A percentile compares a stretch with the other conserved stretches of the same genome.
phyloP scores from a whole-genome alignment of 2,888 invertebrate species.

The Aricia artaxerxes region DNA sequence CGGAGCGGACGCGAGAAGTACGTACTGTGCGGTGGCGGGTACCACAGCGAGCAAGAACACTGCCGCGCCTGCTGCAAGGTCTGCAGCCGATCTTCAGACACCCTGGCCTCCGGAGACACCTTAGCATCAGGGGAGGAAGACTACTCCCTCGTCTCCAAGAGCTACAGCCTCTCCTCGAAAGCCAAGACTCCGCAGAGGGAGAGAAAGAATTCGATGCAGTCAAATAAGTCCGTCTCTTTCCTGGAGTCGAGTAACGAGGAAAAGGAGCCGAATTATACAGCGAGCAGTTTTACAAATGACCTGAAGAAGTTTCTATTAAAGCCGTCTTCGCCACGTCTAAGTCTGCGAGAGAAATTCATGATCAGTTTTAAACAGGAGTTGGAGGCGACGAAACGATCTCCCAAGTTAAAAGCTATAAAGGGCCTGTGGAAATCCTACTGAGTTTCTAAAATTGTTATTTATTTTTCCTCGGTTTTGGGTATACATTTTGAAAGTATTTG shows the following conservation, averaged over 20 bases:
- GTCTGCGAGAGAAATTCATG: constrained; percentile 72
- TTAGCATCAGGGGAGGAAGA: constrained; percentile 68
- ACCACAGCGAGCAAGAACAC: constrained; percentile 66
- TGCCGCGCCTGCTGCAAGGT: constrained; percentile 66
- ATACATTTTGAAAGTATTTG: background rate
- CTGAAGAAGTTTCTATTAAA: constrained; percentile 72
- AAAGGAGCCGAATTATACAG: constrained; percentile 75
- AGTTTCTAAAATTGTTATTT: constrained; percentile 37
- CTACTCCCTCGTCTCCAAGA: constrained; percentile 63
- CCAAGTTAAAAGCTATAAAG: constrained; percentile 73
- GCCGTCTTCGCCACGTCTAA: constrained; percentile 68
- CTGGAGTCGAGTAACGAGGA: constrained; percentile 67
- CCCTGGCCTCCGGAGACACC: constrained; percentile 66
- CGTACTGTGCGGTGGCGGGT: constrained; percentile 65
- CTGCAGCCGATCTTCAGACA: constrained; percentile 67
- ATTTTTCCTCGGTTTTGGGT: constrained; percentile 37
- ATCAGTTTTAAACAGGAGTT: constrained; percentile 74
- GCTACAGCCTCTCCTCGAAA: constrained; percentile 58
- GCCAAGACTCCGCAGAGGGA: constrained; percentile 51
- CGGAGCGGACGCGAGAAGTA: constrained; percentile 45
- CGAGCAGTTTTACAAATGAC: constrained; percentile 76
- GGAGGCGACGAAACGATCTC: constrained; percentile 70
- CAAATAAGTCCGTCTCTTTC: constrained; percentile 75
- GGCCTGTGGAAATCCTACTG: constrained; percentile 77
- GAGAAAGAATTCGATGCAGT: constrained; percentile 71